Base-by-base conservation (phyloP, 1,140 invertebrate species). In the Daktulosphaira vitifoliae region DNA sequence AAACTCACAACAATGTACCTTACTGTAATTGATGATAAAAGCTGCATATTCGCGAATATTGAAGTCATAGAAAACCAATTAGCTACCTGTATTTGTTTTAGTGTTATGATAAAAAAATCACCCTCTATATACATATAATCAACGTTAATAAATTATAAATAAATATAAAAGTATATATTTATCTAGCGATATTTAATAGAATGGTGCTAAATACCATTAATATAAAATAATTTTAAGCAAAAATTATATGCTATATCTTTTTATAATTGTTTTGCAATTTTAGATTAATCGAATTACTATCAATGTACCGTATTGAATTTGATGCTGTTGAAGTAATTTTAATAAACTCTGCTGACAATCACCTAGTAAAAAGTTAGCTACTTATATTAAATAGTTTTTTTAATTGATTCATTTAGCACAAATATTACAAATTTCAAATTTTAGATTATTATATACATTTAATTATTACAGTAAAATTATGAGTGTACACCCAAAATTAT, bases 301-400 rank as follows among this genome's bases (percentile, higher is more conserved):
- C 25, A 2, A 48, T 62, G 56, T 62, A 62, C 29, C 56, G 56
- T 1, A 2, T 62, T 62, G 38, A 48, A 15, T 62, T 62, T 13
- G 56, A 62, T 62, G 22, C 46, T 18, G 3, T 62, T 20, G 42
- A 62, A 7, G 42, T 62, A 18, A 11, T 62, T n/a, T 33, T 48
- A 22, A 25, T 25, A 20, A 46, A 48, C 13, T 1, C 9, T 6
- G 29, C 42, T 15, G 46, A 16, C 2, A 13, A 20, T 3, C 44
- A 48, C 26, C 44, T 39, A 2, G 20, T 18, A 11, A 20, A 33
- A 33, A 5, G 29, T 33, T 33, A 6, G 11, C 5, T 11, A 6
- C 29, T 25, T 2, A 29, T 16, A 29, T 46, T 62, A 2, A 16
- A 44, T 4, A 5, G 15, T 44, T 44, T n/a, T 4, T 29, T 11